phyloP scores from a whole-genome alignment of 2,797 vertebrate genomes.

The Anisognathus igniventris region DNA sequence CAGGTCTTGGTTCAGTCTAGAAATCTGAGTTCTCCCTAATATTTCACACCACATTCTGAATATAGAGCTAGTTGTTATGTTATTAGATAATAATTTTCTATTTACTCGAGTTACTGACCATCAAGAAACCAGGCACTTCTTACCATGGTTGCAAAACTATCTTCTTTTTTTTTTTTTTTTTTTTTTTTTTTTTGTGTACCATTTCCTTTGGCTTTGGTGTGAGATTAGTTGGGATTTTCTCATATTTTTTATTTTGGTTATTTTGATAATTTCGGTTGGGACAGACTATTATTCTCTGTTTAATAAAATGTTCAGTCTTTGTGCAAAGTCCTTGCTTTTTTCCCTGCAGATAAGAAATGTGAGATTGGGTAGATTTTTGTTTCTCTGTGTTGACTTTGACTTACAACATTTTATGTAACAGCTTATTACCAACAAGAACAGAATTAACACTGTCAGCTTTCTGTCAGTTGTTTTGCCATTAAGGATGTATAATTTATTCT shows the following conservation, averaged over 20 bases:
- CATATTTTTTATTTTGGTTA: neutral
- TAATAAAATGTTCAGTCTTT: neutral
- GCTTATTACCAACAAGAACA: neutral
- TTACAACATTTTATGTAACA: neutral
- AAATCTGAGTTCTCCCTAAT: neutral
- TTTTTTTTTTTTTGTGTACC: neutral
- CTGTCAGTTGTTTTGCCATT: slow-evolving; percentile 18
- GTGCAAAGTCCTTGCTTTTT: neutral
- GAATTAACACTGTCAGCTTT: neutral
- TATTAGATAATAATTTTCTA: neutral
- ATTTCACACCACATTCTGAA: neutral
- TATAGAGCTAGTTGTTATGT: neutral
- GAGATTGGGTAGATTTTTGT: neutral
- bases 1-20: neutral
- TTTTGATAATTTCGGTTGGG: neutral
- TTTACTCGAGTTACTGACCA: neutral
- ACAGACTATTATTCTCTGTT: neutral
- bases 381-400: neutral
- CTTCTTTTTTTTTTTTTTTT: too few species aligned
- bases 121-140: neutral
- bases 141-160: neutral
- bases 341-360: neutral
- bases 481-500: neutral
- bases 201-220: neutral
- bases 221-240: neutral